Conservation (phyloP, 1,140 invertebrate species). For the Drosophila bocqueti region DNA sequence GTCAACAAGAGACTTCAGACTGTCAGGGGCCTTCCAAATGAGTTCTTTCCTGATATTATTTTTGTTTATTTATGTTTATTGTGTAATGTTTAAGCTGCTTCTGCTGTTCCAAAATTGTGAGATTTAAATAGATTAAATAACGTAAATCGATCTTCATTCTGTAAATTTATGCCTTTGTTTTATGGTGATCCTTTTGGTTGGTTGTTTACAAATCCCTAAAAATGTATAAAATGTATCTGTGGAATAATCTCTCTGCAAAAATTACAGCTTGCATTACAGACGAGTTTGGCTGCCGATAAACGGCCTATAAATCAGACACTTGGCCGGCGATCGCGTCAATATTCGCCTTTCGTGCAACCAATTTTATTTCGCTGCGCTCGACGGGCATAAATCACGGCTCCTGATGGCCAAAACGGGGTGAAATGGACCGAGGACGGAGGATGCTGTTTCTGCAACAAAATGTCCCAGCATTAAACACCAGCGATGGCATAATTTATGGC, state of each 20-base stretch:
- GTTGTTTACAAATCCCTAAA: neutral
- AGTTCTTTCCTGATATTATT: neutral
- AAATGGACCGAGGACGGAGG: neutral
- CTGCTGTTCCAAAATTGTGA: neutral
- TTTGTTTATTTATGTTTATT: neutral
- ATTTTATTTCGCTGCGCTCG: constrained; percentile 74
- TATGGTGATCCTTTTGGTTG: too few species aligned
- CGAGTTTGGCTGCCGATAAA: constrained; percentile 52
- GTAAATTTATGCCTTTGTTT: neutral
- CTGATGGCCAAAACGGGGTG: constrained; percentile 29
- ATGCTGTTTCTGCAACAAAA: constrained; percentile 54
- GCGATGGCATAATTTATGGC: constrained; percentile 69
- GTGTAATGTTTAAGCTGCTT: neutral
- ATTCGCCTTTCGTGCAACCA: constrained; percentile 61
- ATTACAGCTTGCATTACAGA: constrained; percentile 56
- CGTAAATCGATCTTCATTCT: neutral
- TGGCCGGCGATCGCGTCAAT: constrained; percentile 72
- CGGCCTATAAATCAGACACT: constrained; percentile 71
- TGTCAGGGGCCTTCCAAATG: too few species aligned
- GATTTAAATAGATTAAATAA: neutral
- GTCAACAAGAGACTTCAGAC: neutral
- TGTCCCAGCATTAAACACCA: constrained; percentile 67
- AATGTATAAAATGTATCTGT: neutral
- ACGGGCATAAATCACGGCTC: constrained; percentile 66
- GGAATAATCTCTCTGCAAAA: constrained; percentile 10